Base-by-base conservation (phyloP, 2,888 invertebrate species). In the Caenorhabditis wallacei region DNA sequence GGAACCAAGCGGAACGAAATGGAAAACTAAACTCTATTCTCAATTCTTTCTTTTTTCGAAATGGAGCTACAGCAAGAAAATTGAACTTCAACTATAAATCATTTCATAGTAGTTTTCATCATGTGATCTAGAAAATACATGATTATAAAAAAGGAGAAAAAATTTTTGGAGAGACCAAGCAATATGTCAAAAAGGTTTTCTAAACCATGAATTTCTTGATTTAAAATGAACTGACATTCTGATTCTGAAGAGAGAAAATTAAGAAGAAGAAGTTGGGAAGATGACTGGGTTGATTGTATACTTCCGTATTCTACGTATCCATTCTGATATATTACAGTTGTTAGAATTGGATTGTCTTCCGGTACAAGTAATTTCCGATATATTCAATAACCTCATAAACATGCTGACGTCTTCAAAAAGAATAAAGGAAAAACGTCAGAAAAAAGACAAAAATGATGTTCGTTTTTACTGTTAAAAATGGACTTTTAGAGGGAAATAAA, bases 351-450 rank as follows among this genome's bases (percentile, higher is more conserved):
- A 46, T 43, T 43, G 43, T 61, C 40, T 59, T 59, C 59, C 59
- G 37, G 37, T 7, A 11, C 2, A 57, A 59, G 40, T 37, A 11
- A 61, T 61, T 61, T 61, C 61, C 43, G 2, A 48, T 61, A 7
- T 26, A 43, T 24, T 59, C 59, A 16, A 7, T 18, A 18, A 18
- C 5, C 46, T 48, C 18, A 18, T 18, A 18, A 61, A 61, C 61
- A 61, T 43, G 16, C 61, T 61, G 61, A 61, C 61, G 61, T 61
- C 61, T 61, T 61, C 40, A 40, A 59, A 37, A 20, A 37, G 46
- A 48, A 48, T 48, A 20, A 57, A 43, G 13, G 22, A 43, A 22
- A 61, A 61, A 61, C 61, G 61, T 43, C 43, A 43, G n/a, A 43
- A 61, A 8, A 37, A 5, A 22, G 57, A 57, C 11, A 40, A 24